Conservation (phyloP, 2,113 vertebrate genomes). For the Petromus typicus region DNA sequence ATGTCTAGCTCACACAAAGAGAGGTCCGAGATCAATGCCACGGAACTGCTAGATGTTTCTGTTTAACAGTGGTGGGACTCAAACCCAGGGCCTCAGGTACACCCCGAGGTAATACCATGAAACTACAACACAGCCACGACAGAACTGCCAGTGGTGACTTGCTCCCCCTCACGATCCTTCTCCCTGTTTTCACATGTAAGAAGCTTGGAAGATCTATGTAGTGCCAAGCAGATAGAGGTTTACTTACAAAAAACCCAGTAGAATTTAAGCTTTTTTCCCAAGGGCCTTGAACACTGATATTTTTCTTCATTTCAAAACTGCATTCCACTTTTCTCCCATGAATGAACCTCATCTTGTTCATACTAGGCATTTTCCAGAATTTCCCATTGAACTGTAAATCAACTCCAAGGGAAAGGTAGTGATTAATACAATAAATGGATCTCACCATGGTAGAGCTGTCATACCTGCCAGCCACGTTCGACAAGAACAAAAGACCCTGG, state of each 20-base stretch:
- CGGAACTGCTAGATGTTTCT: neutral
- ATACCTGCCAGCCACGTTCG: slow-evolving; percentile 48
- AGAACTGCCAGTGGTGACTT: slow-evolving; percentile 56
- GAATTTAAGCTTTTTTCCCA: neutral
- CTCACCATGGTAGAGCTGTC: slow-evolving; percentile 46
- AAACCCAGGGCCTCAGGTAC: neutral
- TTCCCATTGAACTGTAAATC: slow-evolving; percentile 50
- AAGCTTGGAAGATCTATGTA: neutral
- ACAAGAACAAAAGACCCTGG: slow-evolving; percentile 59
- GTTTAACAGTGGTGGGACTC: neutral
- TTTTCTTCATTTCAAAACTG: slow-evolving; percentile 19
- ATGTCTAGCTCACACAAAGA: slow-evolving; percentile 53
- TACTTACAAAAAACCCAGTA: neutral
- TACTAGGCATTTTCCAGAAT: slow-evolving; percentile 47
- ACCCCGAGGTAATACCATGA: accelerated
- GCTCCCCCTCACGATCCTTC: neutral
- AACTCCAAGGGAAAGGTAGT: slow-evolving; percentile 49
- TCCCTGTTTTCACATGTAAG: neutral
- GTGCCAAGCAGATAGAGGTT: neutral
- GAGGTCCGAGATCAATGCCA: slow-evolving; percentile 56
- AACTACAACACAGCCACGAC: neutral
- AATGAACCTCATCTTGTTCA: neutral
- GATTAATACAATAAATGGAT: slow-evolving; percentile 68
- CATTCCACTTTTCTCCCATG: neutral
- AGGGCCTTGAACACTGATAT: neutral